Evolutionary conservation across 2,797 vertebrate genomes (phyloP).

Genomic region (Mycteria americana): DNA sequence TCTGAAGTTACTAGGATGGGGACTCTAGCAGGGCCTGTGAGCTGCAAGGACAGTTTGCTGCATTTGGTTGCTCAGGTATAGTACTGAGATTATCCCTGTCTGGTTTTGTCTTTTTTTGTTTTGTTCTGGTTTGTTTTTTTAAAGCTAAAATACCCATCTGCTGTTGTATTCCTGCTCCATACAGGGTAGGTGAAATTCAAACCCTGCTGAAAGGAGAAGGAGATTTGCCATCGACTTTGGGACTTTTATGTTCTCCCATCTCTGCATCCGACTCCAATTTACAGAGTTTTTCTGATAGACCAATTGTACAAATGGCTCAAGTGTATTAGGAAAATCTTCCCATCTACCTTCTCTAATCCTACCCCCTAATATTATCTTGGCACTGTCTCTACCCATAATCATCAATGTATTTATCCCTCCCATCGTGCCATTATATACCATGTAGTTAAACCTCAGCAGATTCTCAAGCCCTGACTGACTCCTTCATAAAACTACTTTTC

Average conservation of each 20-base stretch:
- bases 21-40: not conserved
- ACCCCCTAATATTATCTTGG: not conserved
- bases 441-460: not conserved
- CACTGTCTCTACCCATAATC: not conserved
- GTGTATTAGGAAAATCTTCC: not conserved
- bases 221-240: not conserved
- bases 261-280: not conserved
- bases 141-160: not conserved
- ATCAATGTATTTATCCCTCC: not conserved
- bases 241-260: not conserved
- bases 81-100: not conserved
- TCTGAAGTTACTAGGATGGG: not conserved
- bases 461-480: not conserved
- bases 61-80: not conserved
- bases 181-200: not conserved
- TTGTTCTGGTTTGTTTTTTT: not conserved
- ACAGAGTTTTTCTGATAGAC: not conserved
- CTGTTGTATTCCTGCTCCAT: not conserved
- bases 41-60: not conserved
- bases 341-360: not conserved
- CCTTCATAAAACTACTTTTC: not conserved
- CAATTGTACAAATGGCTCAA: not conserved
- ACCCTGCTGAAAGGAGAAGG: not conserved
- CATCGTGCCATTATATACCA: not conserved
- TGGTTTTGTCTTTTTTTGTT: not conserved